Conservation (phyloP, 2,888 invertebrate species). For the Rhagonycha lutea region DNA sequence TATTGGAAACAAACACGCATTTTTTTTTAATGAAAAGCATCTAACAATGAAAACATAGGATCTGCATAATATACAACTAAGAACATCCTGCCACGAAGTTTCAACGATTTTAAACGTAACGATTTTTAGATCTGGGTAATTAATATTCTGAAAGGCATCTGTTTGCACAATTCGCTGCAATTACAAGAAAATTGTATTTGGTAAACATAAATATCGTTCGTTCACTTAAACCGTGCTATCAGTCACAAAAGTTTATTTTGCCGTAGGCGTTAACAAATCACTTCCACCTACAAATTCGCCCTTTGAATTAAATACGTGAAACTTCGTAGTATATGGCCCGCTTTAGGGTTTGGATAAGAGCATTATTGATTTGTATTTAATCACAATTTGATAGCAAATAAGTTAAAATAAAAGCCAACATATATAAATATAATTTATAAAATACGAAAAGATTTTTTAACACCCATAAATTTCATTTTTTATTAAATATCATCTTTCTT, state of each 20-base stretch:
- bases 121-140: background rate
- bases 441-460: background rate
- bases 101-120: background rate
- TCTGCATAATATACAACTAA: background rate
- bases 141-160: background rate
- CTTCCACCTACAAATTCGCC: background rate
- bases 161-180: background rate
- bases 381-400: background rate
- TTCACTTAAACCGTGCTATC: background rate
- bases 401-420: background rate
- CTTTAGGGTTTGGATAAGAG: background rate
- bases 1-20: conserved; percentile 28
- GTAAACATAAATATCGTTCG: background rate
- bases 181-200: background rate
- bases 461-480: background rate
- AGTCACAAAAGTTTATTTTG: background rate
- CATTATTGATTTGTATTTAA: background rate
- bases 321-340: background rate
- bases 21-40: conserved; percentile 14
- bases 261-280: background rate
- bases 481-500: background rate
- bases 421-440: background rate
- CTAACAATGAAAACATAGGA: conserved; percentile 9
- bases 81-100: background rate
- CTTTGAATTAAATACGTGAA: background rate